Base-by-base conservation (phyloP, 2,797 vertebrate species). In the Pseudomugil gertrudae region DNA sequence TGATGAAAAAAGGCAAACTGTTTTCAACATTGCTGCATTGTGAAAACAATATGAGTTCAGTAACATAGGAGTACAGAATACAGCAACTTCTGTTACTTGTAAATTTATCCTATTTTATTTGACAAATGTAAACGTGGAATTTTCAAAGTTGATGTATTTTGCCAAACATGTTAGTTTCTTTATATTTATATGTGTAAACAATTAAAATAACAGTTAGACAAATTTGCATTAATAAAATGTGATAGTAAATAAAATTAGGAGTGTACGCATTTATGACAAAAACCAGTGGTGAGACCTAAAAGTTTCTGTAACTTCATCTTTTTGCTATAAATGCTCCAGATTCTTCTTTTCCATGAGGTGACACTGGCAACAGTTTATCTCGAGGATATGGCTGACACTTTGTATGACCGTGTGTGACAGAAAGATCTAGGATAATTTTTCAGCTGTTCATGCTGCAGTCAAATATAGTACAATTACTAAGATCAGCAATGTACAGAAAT, bases 351-450 rank as follows among this genome's bases (percentile, higher is more conserved):
- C 14, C 55, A 23, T 53, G 33, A 56, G 52, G 43, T 21, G 43
- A 43, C 40, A 19, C 40, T 19, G 40, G 40, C 5, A 19, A 43
- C 8, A 9, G 21, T 52, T 10, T 68, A n/a, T n/a, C n/a, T n/a
- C n/a, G n/a, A n/a, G n/a, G n/a, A n/a, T n/a, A n/a, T n/a, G n/a
- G n/a, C n/a, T n/a, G n/a, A n/a, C n/a, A n/a, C n/a, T n/a, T n/a
- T n/a, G n/a, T n/a, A n/a, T n/a, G n/a, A n/a, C n/a, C n/a, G n/a
- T n/a, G n/a, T n/a, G n/a, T n/a, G n/a, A n/a, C n/a, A n/a, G n/a
- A n/a, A n/a, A n/a, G n/a, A n/a, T 77, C 60, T 67, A 57, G 65
- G 48, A 32, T 5, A 10, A 33, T 45, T 51, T 51, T 47, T 33
- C 14, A 43, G 15, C 47, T 54, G 9, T 53, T 60, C 45, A 1